phyloP scores from a whole-genome alignment of 2,888 invertebrate species.

The Calameuta idolon region DNA sequence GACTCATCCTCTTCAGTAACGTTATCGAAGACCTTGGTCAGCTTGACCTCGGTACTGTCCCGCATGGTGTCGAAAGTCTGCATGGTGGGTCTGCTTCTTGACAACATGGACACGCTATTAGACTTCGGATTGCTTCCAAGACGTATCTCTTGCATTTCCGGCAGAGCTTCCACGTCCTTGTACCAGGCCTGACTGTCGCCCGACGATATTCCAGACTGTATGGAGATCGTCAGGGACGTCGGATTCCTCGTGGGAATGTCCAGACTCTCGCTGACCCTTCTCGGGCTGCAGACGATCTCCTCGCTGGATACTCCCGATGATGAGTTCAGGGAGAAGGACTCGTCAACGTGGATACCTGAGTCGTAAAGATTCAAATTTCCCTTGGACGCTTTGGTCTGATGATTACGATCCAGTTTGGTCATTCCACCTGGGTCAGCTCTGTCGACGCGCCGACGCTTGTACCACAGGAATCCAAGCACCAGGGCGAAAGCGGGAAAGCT shows the following conservation, averaged over 20 bases:
- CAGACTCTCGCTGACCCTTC: constrained; percentile 52
- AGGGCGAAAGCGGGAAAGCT: constrained; percentile 84
- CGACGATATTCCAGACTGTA: constrained; percentile 11
- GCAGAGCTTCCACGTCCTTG: constrained; percentile 35
- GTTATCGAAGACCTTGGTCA: constrained; percentile 58
- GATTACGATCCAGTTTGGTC: constrained; percentile 65
- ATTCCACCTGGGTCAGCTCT: constrained; percentile 82
- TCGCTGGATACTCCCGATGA: constrained; percentile 31
- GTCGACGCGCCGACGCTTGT: constrained; percentile 81
- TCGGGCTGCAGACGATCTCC: constrained; percentile 41
- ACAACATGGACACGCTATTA: constrained; percentile 45
- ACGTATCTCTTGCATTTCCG: constrained; percentile 38
- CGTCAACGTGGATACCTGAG: constrained; percentile 50
- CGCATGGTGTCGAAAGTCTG: constrained; percentile 13
- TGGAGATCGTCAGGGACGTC: constrained; percentile 38
- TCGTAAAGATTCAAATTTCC: constrained; percentile 39
- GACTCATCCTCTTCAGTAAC: constrained; percentile 64
- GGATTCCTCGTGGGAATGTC: constrained; percentile 49
- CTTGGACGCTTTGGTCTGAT: constrained; percentile 28
- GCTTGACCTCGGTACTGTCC: constrained; percentile 15
- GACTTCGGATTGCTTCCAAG: constrained; percentile 52
- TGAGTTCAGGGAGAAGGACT: constrained; percentile 37
- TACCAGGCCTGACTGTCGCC: constrained; percentile 43
- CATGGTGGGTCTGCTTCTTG: constrained; percentile 32
- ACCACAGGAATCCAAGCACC: constrained; percentile 84